Percentiles rank a stretch among this genome's conserved stretches.
These are phyloP conservation scores for Xyrichtys novacula DNA, from an alignment of 2,797 vertebrate genomes.

Conservation along the genomic window DNA sequence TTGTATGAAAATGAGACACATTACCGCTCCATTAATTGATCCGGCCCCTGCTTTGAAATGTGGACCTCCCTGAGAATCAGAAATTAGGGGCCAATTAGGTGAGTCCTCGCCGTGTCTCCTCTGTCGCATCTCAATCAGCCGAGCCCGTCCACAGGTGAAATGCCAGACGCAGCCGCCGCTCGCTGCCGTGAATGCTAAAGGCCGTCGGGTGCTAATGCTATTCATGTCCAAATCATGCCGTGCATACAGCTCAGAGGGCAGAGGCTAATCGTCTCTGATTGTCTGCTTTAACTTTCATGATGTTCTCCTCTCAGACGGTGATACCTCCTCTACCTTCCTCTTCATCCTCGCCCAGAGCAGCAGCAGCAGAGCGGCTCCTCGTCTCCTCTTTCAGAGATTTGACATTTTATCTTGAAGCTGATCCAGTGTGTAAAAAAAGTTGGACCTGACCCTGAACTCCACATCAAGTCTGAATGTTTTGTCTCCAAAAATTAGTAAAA, in stretches of 20 bases:
- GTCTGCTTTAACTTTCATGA: conserved; percentile 63
- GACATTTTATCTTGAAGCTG: too few relatives aligned
- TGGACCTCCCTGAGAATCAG: conserved; percentile 76
- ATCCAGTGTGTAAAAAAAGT: too few relatives aligned
- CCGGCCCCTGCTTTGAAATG: conserved; percentile 79
- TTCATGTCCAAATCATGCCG: conserved; percentile 60
- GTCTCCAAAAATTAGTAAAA: too few relatives aligned
- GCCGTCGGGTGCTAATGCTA: conserved; percentile 48
- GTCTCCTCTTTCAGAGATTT: too few relatives aligned
- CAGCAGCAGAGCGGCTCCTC: too few relatives aligned
- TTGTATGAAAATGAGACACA: conserved; percentile 81
- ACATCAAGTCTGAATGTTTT: too few relatives aligned
- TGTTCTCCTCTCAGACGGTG: conserved; percentile 34
- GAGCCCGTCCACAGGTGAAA: conserved; percentile 81
- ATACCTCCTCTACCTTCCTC: conserved; percentile 32
- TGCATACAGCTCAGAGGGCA: conserved; percentile 57
- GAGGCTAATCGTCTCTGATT: conserved; percentile 64
- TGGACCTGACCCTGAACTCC: too few relatives aligned
- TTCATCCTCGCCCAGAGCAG: conserved; percentile 41
- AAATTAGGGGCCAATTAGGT: conserved; percentile 85
- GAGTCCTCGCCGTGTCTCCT: conserved; percentile 50
- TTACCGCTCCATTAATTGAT: conserved; percentile 85
- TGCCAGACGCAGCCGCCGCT: conserved; percentile 70
- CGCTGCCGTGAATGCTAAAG: conserved; percentile 78
- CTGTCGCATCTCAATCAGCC: conserved; percentile 79